Base-by-base conservation (phyloP, 2,797 vertebrate species). In the Aphelocoma californica region DNA sequence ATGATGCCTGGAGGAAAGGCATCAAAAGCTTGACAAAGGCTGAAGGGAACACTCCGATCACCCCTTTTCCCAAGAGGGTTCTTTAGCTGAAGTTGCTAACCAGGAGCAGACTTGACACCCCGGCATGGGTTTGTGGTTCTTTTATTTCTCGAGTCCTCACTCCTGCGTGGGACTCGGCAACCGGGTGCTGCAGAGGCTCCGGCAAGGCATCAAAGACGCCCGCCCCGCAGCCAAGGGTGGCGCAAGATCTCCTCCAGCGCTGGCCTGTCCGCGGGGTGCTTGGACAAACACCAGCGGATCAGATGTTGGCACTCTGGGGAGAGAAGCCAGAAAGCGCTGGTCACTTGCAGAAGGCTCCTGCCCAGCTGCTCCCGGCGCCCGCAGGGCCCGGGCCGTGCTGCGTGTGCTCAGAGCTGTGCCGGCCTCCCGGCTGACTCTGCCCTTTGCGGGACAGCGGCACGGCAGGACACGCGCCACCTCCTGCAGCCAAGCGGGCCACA, bases 41-140 rank as follows among this genome's bases (percentile, higher is more conserved):
- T 23, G 36, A 53, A 18, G 36, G 16, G 36, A 54, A 18, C 17
- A 5, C 21, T 69, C 14, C 15, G 38, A 71, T n/a, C 3, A 12
- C 2, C 38, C 29, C 36, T 53, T 54, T 54, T n/a, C 12, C 29
- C 38, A 54, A 32, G 17, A 42, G 17, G 17, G 26, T 26, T 32
- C 50, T 54, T 19, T 4, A n/a, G 50, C 29, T 19, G 50, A 42
- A n/a, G 47, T n/a, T 70, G 74, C 61, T 70, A 51, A 81, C n/a
- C 54, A 66, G 50, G 57, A 70, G 16, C 58, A 23, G 19, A 14
- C 19, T 4, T 14, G 54, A 57, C 5, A 18, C 4, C 18, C 15
- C 1, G 1, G 25, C 23, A 23, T 18, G 25, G 9, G 11, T 8
- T 24, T 12, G 13, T 16, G 6, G 9, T 10, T 12, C 7, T 31